Evolutionary conservation across 2,888 invertebrate genomes (phyloP).

Genomic region (Brachyopa scutellaris): DNA sequence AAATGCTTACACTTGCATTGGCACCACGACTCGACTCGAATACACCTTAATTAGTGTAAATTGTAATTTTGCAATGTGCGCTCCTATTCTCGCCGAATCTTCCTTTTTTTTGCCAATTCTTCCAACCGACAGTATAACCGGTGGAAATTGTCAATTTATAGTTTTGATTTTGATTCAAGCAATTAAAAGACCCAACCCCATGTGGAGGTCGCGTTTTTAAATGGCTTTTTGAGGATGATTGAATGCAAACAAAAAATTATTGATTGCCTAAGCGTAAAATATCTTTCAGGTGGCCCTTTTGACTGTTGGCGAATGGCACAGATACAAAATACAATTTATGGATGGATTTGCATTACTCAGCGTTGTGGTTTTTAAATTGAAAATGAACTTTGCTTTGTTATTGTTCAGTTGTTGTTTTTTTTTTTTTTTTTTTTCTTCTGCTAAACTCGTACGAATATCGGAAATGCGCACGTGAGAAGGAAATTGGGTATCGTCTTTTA

Average conservation of each 20-base stretch:
- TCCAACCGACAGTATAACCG: slow-evolving; percentile 10
- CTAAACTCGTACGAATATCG: slow-evolving; percentile 42
- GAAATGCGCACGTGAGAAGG: slow-evolving; percentile 69
- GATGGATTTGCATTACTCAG: slow-evolving; percentile 41
- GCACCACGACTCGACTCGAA: no score
- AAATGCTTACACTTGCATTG: slow-evolving; percentile 49
- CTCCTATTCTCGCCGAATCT: slow-evolving; percentile 64
- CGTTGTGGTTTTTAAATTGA: slow-evolving; percentile 21
- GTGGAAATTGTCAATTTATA: slow-evolving; percentile 21
- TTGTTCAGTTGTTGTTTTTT: not conserved
- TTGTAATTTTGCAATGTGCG: slow-evolving; percentile 64
- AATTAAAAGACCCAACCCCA: slow-evolving; percentile 46
- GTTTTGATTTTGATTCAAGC: slow-evolving; percentile 40
- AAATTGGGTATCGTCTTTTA: slow-evolving; percentile 54
- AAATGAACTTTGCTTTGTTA: slow-evolving; percentile 62
- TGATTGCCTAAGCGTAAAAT: slow-evolving; percentile 64
- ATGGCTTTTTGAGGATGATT: slow-evolving; percentile 14
- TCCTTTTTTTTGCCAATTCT: slow-evolving; percentile 30
- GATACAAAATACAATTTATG: slow-evolving; percentile 20
- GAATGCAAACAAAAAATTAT: slow-evolving; percentile 1
- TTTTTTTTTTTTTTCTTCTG: not conserved
- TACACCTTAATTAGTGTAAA: slow-evolving; percentile 66
- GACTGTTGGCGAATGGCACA: slow-evolving; percentile 52
- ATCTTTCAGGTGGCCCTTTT: slow-evolving; percentile 65
- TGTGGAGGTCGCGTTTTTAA: slow-evolving; percentile 45